These are phyloP conservation scores for Atlantisia rogersi DNA, from an alignment of 2,113 vertebrate species.

Conservation along the genomic window DNA sequence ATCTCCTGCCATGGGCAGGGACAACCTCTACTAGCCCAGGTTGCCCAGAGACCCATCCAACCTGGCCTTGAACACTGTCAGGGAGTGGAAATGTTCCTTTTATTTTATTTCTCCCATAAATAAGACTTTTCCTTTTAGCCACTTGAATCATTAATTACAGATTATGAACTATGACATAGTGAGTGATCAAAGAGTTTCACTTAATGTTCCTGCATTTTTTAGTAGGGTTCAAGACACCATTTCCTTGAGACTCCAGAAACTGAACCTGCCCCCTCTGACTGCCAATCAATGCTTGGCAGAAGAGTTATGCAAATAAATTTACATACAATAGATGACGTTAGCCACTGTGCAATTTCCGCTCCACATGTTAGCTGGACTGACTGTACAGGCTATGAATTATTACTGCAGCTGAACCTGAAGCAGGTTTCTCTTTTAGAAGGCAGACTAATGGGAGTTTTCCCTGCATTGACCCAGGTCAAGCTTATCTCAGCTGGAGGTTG, in stretches of 20 bases:
- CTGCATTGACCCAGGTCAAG: slow-evolving; percentile 54
- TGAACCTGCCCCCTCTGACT: background rate
- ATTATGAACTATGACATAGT: background rate
- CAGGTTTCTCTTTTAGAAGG: slow-evolving; percentile 4
- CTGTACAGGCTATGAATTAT: slow-evolving; percentile 22
- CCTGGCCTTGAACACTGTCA: too few species aligned
- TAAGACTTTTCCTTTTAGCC: background rate
- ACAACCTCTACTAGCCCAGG: too few species aligned
- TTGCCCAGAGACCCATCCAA: too few species aligned
- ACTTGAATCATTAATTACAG: background rate
- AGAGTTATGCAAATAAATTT: background rate
- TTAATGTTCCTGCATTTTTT: background rate
- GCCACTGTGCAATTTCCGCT: background rate
- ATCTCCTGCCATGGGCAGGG: too few species aligned
- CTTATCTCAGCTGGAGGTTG: slow-evolving; percentile 38
- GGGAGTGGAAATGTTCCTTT: too few species aligned
- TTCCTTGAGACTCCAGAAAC: background rate
- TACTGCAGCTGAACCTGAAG: slow-evolving; percentile 13
- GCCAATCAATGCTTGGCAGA: background rate
- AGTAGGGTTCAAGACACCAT: background rate
- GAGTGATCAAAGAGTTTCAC: background rate
- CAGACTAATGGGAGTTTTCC: background rate
- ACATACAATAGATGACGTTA: background rate
- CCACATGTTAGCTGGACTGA: background rate
- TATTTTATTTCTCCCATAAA: background rate